A percentile compares a stretch with the other conserved stretches of the same genome.
phyloP scores from a whole-genome alignment of 2,113 vertebrate genomes.

The Bubo bubo region DNA sequence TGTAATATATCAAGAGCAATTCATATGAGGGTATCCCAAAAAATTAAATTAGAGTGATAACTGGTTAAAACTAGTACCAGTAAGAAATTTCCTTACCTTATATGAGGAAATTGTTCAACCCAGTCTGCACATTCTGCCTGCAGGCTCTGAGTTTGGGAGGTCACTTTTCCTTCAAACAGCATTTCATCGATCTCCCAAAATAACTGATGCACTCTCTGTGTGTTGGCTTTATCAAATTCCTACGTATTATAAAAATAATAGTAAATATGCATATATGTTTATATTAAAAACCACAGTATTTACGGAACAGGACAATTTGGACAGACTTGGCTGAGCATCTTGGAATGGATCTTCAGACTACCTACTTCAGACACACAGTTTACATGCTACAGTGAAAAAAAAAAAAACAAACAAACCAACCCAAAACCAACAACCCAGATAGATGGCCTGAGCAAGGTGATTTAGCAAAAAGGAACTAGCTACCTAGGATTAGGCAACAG shows the following conservation, averaged over 20 bases:
- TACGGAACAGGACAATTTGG: not conserved
- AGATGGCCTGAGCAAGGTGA: not conserved
- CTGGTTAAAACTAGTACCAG: not conserved
- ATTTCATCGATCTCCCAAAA: slow-evolving; percentile 86
- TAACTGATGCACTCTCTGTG: slow-evolving; percentile 79
- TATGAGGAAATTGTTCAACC: slow-evolving; percentile 78
- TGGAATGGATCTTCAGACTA: not conserved
- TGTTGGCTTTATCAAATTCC: slow-evolving; percentile 84
- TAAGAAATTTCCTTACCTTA: slow-evolving; percentile 73
- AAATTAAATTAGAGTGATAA: not conserved
- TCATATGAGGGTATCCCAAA: not conserved
- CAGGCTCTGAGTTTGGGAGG: slow-evolving; percentile 73
- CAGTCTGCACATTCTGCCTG: slow-evolving; percentile 81
- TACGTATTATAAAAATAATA: slow-evolving; percentile 24
- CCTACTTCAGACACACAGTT: not conserved
- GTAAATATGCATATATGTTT: not conserved
- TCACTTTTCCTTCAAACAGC: slow-evolving; percentile 84
- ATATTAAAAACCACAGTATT: not conserved
- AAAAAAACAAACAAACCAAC: not conserved
- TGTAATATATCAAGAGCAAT: not conserved
- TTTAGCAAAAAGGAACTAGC: not conserved
- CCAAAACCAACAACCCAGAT: not conserved
- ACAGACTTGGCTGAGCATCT: not conserved
- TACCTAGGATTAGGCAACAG: not conserved
- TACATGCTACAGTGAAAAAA: not conserved